Conservation (phyloP, 1,140 invertebrate species). For the Drosophila tristis region DNA sequence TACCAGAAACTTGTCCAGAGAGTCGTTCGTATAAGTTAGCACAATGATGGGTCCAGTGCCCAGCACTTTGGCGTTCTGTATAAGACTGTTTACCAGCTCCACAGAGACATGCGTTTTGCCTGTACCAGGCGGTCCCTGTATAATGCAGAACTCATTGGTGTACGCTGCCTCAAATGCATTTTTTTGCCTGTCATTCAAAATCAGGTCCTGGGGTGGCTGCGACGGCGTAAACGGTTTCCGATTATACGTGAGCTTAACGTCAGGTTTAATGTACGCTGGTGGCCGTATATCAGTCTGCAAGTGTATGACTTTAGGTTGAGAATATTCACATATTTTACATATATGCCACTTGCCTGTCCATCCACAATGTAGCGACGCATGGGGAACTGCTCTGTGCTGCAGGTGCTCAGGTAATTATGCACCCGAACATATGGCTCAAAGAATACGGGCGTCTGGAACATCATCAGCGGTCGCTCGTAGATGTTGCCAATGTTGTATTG, state of each 20-base stretch:
- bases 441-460: conserved; percentile 89
- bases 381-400: conserved; percentile 85
- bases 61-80: conserved; percentile 84
- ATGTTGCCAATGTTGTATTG: conserved; percentile 83
- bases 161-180: conserved; percentile 86
- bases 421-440: conserved; percentile 89
- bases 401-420: conserved; percentile 86
- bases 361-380: conserved; percentile 88
- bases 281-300: conserved; percentile 27
- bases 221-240: conserved; percentile 20
- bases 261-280: conserved; percentile 39
- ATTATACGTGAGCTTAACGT: conserved; percentile 25
- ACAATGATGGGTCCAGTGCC: conserved; percentile 88
- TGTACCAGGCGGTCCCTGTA: conserved; percentile 92
- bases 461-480: conserved; percentile 84
- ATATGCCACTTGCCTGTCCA: conserved; percentile 81
- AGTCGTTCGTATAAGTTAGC: conserved; percentile 94
- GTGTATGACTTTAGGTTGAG: background rate
- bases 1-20: conserved; percentile 95
- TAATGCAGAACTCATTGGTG: conserved; percentile 88
- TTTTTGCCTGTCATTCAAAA: conserved; percentile 85
- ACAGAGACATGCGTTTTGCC: conserved; percentile 92
- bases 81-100: conserved; percentile 87
- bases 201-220: conserved; percentile 1
- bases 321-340: background rate